A percentile compares a stretch with the other conserved stretches of the same genome.
Conservation (phyloP, 2,888 invertebrate genomes). For the Pseudococcus viburni region DNA sequence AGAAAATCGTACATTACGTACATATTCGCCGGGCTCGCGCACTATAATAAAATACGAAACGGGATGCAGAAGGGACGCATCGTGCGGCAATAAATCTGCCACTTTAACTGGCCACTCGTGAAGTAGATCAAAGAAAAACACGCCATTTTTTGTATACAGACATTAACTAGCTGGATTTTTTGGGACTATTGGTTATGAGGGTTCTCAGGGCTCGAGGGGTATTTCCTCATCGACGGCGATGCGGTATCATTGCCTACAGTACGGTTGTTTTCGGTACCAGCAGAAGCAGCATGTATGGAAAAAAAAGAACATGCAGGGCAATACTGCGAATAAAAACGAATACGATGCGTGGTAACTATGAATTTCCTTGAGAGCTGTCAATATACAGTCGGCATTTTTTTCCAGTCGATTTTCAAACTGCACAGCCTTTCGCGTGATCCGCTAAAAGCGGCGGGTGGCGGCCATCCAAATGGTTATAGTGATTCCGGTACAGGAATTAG, state of each 20-base stretch:
- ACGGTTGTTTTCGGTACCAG: not conserved
- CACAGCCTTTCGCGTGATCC: not conserved
- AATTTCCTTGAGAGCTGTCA: slow-evolving; percentile 64
- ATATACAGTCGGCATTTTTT: slow-evolving; percentile 20
- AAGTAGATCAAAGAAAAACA: slow-evolving; percentile 37
- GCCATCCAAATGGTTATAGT: slow-evolving; percentile 15
- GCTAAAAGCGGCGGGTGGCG: not conserved
- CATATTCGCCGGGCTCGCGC: too few species aligned
- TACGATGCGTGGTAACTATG: slow-evolving; percentile 48
- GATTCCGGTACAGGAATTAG: not conserved
- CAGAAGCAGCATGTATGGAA: too few species aligned
- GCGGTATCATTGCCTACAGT: too few species aligned
- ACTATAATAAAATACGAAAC: not conserved
- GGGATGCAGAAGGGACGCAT: not conserved
- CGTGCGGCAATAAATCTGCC: slow-evolving; percentile 15
- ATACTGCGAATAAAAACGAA: not conserved
- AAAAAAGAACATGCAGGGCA: not conserved
- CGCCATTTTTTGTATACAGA: slow-evolving; percentile 31
- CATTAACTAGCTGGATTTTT: slow-evolving; percentile 28
- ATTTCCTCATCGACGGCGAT: not conserved
- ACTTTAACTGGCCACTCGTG: slow-evolving; percentile 8
- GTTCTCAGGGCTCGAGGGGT: not conserved
- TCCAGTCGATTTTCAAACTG: not conserved
- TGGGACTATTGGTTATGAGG: not conserved
- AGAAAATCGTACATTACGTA: too few species aligned